These are phyloP conservation scores for Procambarus virginalis DNA, from an alignment of 1,140 invertebrate genomes.

Conservation along the genomic window DNA sequence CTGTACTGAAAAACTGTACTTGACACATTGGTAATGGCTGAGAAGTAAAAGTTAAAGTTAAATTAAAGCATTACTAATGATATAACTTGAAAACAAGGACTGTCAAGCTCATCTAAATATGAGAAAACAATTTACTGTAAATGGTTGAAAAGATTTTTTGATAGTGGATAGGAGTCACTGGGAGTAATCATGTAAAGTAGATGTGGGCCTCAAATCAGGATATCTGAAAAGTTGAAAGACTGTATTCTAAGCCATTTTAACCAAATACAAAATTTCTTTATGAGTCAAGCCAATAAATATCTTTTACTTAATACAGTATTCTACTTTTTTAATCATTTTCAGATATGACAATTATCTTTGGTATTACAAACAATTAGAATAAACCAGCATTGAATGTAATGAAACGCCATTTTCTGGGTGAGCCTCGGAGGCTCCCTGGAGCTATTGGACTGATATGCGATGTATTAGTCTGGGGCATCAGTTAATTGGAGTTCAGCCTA, in stretches of 20 bases:
- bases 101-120: neutral
- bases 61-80: neutral
- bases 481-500: too few species aligned
- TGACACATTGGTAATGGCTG: too few species aligned
- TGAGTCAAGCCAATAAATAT: neutral
- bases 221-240: conserved; percentile 10
- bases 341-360: neutral
- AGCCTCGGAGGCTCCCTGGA: too few species aligned
- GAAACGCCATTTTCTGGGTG: too few species aligned
- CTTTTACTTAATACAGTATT: neutral
- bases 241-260: neutral
- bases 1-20: too few species aligned
- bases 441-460: too few species aligned
- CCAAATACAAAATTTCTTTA: neutral
- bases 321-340: neutral
- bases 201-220: neutral
- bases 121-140: neutral
- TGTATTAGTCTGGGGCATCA: too few species aligned
- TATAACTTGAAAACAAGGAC: neutral
- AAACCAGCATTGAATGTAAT: too few species aligned
- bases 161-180: neutral
- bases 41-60: too few species aligned
- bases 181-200: neutral
- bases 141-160: neutral
- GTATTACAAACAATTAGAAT: neutral